Percentiles rank a stretch among this genome's conserved stretches.
These are phyloP conservation scores for Gryon sp. DNA, from an alignment of 1,140 invertebrate genomes.

Conservation along the genomic window DNA sequence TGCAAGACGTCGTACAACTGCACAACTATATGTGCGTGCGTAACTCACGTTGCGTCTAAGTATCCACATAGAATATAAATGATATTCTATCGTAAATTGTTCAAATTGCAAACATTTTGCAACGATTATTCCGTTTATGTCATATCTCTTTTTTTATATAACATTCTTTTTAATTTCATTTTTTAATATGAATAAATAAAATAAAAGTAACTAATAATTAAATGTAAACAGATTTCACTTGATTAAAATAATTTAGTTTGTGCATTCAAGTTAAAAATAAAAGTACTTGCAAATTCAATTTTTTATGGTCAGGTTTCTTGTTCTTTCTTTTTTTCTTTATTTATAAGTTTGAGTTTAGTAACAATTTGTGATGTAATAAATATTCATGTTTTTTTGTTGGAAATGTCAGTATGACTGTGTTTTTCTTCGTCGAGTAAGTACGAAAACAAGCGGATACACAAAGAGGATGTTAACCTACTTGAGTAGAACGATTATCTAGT, in stretches of 20 bases:
- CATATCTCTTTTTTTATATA: too few species aligned
- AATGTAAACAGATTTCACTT: background rate
- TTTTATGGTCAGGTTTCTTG: background rate
- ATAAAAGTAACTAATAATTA: too few species aligned
- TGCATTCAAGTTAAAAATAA: too few species aligned
- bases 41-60: background rate
- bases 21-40: slow-evolving; percentile 8
- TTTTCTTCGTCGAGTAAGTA: slow-evolving; percentile 38
- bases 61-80: slow-evolving; percentile 22
- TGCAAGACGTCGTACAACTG: slow-evolving; percentile 52
- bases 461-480: slow-evolving; percentile 70
- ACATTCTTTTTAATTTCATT: too few species aligned
- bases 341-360: background rate
- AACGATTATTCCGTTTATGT: too few species aligned
- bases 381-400: slow-evolving; percentile 11
- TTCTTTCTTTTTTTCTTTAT: background rate
- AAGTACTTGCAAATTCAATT: background rate
- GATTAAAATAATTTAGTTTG: too few species aligned
- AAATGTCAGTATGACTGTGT: background rate
- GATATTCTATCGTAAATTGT: too few species aligned
- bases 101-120: too few species aligned
- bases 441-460: slow-evolving; percentile 35
- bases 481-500: slow-evolving; percentile 60
- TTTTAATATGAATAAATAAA: too few species aligned
- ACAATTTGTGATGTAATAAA: too few species aligned